Percentiles rank a stretch among this genome's conserved stretches.
phyloP scores from a whole-genome alignment of 2,888 invertebrate genomes.

The Argyra leucocephala region DNA sequence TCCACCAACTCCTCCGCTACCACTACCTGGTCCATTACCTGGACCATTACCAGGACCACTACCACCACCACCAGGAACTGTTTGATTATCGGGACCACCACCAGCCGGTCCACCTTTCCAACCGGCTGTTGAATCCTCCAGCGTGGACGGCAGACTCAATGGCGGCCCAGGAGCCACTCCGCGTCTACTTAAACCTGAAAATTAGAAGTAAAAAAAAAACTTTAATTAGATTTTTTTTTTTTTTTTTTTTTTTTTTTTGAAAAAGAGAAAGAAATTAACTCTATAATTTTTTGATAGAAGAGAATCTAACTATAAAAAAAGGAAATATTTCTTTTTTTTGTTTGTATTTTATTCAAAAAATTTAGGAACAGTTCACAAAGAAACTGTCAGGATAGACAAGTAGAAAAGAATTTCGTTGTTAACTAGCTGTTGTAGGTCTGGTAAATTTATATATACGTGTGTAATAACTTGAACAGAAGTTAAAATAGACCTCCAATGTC shows the following conservation, averaged over 20 bases:
- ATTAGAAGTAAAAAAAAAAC: neutral
- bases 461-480: neutral
- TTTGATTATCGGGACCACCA: constrained; percentile 53
- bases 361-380: no score
- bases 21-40: constrained; percentile 52
- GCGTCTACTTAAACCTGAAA: constrained; percentile 72
- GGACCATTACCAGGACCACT: constrained; percentile 59
- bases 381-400: neutral
- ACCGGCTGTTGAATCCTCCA: constrained; percentile 64
- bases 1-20: constrained; percentile 55
- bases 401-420: neutral
- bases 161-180: constrained; percentile 47
- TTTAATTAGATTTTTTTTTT: neutral
- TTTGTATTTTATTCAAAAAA: no score
- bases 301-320: no score
- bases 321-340: no score
- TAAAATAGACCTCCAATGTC: constrained; percentile 1
- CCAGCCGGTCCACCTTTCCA: constrained; percentile 62
- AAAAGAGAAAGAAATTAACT: no score
- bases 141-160: constrained; percentile 60
- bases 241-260: no score
- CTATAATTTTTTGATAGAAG: no score
- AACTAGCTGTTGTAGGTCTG: neutral
- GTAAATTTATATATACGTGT: neutral
- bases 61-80: constrained; percentile 55